Conservation (phyloP, 2,113 vertebrate species). For the Cynoglossus semilaevis region DNA sequence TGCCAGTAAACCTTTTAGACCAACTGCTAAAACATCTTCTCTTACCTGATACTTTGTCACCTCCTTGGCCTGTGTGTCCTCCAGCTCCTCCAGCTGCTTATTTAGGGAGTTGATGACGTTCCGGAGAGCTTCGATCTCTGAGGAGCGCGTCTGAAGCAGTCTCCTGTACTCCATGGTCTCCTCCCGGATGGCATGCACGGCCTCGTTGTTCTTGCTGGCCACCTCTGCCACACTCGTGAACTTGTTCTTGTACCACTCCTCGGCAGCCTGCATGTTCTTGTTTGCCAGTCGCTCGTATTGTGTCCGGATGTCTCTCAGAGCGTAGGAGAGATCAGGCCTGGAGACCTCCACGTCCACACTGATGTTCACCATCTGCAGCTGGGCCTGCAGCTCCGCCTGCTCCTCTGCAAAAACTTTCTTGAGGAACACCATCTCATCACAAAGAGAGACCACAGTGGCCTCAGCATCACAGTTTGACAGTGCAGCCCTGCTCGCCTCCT, state of each 20-base stretch:
- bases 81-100: conserved; percentile 79
- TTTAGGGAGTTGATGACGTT: conserved; percentile 80
- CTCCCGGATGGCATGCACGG: conserved; percentile 79
- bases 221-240: conserved; percentile 75
- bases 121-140: conserved; percentile 79
- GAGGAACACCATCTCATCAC: conserved; percentile 78
- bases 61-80: conserved; percentile 79
- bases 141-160: conserved; percentile 78
- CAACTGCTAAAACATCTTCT: neutral
- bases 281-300: conserved; percentile 80
- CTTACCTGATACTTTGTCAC: conserved; percentile 80
- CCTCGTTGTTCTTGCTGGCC: conserved; percentile 78
- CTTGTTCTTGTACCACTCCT: conserved; percentile 82
- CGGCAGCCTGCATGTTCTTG: conserved; percentile 80
- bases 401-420: conserved; percentile 80
- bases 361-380: conserved; percentile 72
- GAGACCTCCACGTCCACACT: conserved; percentile 68
- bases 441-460: conserved; percentile 76
- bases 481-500: conserved; percentile 67
- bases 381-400: conserved; percentile 69
- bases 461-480: conserved; percentile 70
- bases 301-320: conserved; percentile 77
- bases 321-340: conserved; percentile 75
- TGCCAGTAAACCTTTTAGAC: neutral
- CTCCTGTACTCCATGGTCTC: conserved; percentile 83